Evolutionary conservation across 2,113 vertebrate genomes (phyloP).

Genomic region (Clinocottus analis): DNA sequence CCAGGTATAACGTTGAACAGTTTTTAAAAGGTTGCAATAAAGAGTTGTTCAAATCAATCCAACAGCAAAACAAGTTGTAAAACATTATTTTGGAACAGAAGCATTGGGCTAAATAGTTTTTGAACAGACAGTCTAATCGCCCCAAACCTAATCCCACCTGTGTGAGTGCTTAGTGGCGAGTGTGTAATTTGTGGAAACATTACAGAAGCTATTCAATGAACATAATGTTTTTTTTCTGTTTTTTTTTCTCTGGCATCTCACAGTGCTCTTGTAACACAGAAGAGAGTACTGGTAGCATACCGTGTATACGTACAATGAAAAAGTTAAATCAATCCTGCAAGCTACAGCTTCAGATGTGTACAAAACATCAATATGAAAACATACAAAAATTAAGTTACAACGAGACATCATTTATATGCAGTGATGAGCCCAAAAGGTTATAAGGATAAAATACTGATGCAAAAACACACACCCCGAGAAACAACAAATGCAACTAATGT

Average conservation of each 20-base stretch:
- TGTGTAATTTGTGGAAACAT: slow-evolving; percentile 68
- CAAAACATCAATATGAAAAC: slow-evolving; percentile 95
- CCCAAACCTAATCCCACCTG: slow-evolving; percentile 83
- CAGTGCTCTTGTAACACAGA: slow-evolving; percentile 82
- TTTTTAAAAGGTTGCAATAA: slow-evolving; percentile 64
- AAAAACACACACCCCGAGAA: slow-evolving; percentile 87
- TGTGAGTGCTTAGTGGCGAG: slow-evolving; percentile 81
- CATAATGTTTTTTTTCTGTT: slow-evolving; percentile 72
- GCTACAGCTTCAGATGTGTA: slow-evolving; percentile 94
- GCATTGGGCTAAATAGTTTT: slow-evolving; percentile 58
- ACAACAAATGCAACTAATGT: slow-evolving; percentile 93
- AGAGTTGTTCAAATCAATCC: slow-evolving; percentile 53
- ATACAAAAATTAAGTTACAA: slow-evolving; percentile 97
- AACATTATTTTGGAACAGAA: slow-evolving; percentile 59
- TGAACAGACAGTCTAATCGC: slow-evolving; percentile 73
- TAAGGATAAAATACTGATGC: slow-evolving; percentile 99
- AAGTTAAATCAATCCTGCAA: slow-evolving; percentile 98
- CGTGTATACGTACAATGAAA: slow-evolving; percentile 78
- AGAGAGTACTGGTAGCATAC: slow-evolving; percentile 84
- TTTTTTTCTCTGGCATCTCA: slow-evolving; percentile 83
- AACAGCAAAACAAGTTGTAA: slow-evolving; percentile 45
- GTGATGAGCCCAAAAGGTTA: slow-evolving; percentile 94
- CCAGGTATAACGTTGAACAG: slow-evolving; percentile 73
- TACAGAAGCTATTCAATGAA: slow-evolving; percentile 65
- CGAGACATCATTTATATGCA: slow-evolving; percentile 97